These are phyloP conservation scores for Scelioninae gen. 2 DNA, from an alignment of 2,888 invertebrate species.

Conservation along the genomic window DNA sequence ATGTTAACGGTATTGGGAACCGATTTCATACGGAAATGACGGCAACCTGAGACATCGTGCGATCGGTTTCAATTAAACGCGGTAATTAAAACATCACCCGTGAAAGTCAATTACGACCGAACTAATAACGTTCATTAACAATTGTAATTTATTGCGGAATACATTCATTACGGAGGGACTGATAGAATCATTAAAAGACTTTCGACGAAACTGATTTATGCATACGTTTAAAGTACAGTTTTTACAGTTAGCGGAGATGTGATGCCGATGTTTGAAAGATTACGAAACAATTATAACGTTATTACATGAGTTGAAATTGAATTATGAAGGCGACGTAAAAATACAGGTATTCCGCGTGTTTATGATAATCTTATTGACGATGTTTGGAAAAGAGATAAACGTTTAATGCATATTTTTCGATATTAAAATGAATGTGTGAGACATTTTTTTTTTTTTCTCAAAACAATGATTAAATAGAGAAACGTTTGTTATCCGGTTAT, in stretches of 20 bases:
- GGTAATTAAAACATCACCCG: conserved; percentile 48
- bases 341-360: too few species aligned
- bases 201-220: conserved; percentile 47
- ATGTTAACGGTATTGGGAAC: conserved; percentile 52
- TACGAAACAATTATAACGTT: conserved; percentile 29
- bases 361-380: neutral
- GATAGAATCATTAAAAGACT: conserved; percentile 43
- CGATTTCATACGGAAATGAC: conserved; percentile 15
- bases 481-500: too few species aligned
- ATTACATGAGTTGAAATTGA: conserved; percentile 24
- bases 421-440: too few species aligned
- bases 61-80: conserved; percentile 31
- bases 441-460: too few species aligned
- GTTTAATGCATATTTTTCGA: too few species aligned
- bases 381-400: too few species aligned
- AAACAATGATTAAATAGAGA: too few species aligned
- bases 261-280: conserved; percentile 22
- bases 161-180: conserved; percentile 29
- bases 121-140: conserved; percentile 45
- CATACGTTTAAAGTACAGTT: conserved; percentile 42
- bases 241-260: conserved; percentile 44
- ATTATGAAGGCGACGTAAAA: neutral
- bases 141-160: conserved; percentile 51
- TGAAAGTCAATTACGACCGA: conserved; percentile 45
- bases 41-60: conserved; percentile 29